A percentile compares a stretch with the other conserved stretches of the same genome.
Evolutionary conservation across 2,113 vertebrate genomes (phyloP).

Genomic region (Stegastes partitus): DNA sequence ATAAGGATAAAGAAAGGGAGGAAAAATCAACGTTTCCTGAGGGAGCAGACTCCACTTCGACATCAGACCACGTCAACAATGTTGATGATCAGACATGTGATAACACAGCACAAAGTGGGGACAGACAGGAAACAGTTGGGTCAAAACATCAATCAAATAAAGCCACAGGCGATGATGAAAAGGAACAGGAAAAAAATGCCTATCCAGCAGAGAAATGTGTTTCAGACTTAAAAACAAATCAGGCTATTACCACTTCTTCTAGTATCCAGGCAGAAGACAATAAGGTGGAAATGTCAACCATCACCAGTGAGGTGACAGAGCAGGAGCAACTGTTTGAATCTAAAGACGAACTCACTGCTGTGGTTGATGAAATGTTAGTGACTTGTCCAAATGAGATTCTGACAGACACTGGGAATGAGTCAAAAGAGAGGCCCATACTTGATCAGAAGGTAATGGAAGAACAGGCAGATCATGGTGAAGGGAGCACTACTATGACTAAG

Average conservation of each 20-base stretch:
- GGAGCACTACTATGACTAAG: not conserved
- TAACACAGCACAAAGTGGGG: constrained; percentile 3
- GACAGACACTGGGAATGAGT: not conserved
- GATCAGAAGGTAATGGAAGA: not conserved
- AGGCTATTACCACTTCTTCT: not conserved
- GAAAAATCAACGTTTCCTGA: not conserved
- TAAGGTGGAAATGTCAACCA: not conserved
- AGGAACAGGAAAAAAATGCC: not conserved
- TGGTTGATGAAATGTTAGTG: constrained; percentile 1
- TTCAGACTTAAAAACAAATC: constrained; percentile 14
- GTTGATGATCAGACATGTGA: constrained; percentile 1
- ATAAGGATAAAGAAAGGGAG: not conserved
- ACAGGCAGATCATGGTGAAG: not conserved
- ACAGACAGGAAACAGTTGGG: not conserved
- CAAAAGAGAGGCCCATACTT: not conserved
- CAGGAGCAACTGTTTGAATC: not conserved
- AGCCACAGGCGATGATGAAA: not conserved
- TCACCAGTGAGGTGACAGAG: not conserved
- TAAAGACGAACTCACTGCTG: not conserved
- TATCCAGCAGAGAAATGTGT: not conserved
- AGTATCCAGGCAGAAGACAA: not conserved
- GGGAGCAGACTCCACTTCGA: not conserved
- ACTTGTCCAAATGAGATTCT: not conserved
- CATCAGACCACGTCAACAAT: not conserved
- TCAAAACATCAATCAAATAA: constrained; percentile 7